Base-by-base conservation (phyloP, 2,888 invertebrate genomes). In the Stenichneumon culpator region DNA sequence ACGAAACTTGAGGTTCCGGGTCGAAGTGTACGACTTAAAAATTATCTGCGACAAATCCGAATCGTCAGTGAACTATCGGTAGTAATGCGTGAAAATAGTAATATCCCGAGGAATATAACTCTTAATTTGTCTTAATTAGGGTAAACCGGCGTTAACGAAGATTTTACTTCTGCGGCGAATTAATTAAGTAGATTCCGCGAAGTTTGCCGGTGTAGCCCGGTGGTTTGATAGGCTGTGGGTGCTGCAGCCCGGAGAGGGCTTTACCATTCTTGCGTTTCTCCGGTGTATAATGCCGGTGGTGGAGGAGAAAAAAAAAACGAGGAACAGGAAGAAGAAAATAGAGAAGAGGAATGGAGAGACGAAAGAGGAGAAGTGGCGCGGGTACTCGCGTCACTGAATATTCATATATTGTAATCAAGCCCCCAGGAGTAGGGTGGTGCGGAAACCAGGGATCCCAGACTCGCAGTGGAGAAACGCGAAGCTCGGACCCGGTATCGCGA, bases 401-500 rank as follows among this genome's bases (percentile, higher is more conserved):
- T 93, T 93, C 93, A 93, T 93, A 90, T 93, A 93, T 93, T 93
- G 92, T 93, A 93, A 93, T 93, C 90, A 92, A 83, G 81, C 82
- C 78, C 75, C 78, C 86, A 22, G 57, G 68, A 86, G 68, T 74
- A 69, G 74, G 52, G 50, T 82, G 57, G 82, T 50, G 79, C 73
- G 74, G 67, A 80, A 84, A 84, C 77, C 75, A 68, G 79, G 78
- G 73, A 54, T 52, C 63, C 60, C 74, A 28, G 74, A 44, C 65
- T 67, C 75, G 65, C 25, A n/a, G 44, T 25, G 39, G 73, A 60
- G 39, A 39, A 73, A 73, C 63, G 74, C 47, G 73, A 57, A 57
- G 14, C 57, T 57, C 57, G 22, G 11, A 11, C 63, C 16, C 39
- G 50, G 54, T 54, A 73, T 50, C 39, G 63, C 19, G 39, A 28